Percentiles rank a stretch among this genome's conserved stretches.
phyloP scores from a whole-genome alignment of 2,113 vertebrate genomes.

The Morone saxatilis region DNA sequence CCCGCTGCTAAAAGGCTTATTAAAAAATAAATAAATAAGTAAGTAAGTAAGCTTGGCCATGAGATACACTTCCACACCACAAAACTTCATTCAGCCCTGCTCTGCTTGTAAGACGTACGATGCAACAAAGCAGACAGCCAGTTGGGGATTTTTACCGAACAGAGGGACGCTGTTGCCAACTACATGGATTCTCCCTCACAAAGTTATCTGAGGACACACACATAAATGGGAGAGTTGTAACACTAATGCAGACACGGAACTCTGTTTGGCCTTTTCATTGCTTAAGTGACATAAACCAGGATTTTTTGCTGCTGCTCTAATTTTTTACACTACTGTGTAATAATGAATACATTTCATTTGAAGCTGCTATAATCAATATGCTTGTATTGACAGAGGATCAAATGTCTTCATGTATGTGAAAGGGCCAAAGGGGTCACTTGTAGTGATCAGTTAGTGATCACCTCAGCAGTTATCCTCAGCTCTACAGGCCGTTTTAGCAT shows the following conservation, averaged over 20 bases:
- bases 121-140: slow-evolving; percentile 55
- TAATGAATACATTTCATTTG: neutral
- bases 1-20: slow-evolving; percentile 76
- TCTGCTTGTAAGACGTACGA: slow-evolving; percentile 43
- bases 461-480: neutral
- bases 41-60: slow-evolving; percentile 44
- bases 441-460: neutral
- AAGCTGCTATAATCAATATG: neutral
- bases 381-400: neutral
- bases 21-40: slow-evolving; percentile 52
- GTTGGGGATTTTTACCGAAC: slow-evolving; percentile 55
- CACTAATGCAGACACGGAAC: slow-evolving; percentile 28
- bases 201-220: slow-evolving; percentile 63
- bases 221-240: slow-evolving; percentile 17
- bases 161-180: slow-evolving; percentile 42
- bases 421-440: too few relatives aligned
- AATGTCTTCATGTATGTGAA: neutral
- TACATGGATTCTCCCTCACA: slow-evolving; percentile 45
- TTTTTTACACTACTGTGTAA: neutral
- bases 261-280: neutral
- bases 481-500: neutral
- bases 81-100: slow-evolving; percentile 52
- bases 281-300: neutral
- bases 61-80: slow-evolving; percentile 53
- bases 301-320: neutral